Conservation (phyloP, 2,797 vertebrate species). For the Cossypha caffra region DNA sequence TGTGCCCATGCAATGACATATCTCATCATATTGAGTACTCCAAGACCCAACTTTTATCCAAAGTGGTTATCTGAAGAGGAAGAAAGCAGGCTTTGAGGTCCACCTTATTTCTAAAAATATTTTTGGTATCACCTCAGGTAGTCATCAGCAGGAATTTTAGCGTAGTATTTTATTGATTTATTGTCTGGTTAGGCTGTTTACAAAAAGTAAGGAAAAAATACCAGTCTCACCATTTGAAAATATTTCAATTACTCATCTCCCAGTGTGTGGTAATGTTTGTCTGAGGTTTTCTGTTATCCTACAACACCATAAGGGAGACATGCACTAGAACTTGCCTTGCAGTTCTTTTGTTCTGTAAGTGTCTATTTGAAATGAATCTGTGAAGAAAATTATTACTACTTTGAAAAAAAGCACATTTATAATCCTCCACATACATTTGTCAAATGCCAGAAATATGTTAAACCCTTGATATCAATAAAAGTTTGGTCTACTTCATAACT, state of each 20-base stretch:
- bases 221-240: not conserved
- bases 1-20: not conserved
- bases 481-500: not conserved
- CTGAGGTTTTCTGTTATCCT: not conserved
- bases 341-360: not conserved
- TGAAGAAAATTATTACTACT: not conserved
- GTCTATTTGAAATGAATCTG: not conserved
- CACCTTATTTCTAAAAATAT: not conserved
- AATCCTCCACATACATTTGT: not conserved
- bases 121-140: not conserved
- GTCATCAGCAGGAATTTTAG: not conserved
- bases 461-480: not conserved
- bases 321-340: not conserved
- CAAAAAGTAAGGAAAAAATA: not conserved
- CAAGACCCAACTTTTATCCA: not conserved
- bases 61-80: not conserved
- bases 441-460: not conserved
- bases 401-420: not conserved
- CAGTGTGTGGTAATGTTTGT: not conserved
- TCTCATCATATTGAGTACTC: not conserved
- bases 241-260: not conserved
- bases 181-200: not conserved
- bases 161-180: not conserved
- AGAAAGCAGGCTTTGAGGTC: not conserved
- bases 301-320: not conserved